Conservation (phyloP, 2,113 vertebrate species). For the Labrus mixtus region DNA sequence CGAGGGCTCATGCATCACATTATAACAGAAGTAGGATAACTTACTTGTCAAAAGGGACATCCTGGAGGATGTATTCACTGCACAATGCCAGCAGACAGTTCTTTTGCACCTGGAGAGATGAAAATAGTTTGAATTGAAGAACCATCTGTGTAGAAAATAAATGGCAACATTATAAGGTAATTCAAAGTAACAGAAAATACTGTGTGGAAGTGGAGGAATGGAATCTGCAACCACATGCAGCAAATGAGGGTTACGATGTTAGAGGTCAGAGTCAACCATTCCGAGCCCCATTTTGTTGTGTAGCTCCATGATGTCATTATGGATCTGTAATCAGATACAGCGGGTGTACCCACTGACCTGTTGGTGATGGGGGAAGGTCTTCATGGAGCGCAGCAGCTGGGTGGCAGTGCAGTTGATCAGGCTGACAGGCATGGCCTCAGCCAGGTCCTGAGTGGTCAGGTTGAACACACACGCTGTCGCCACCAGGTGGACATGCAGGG, state of each 20-base stretch:
- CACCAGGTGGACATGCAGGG: conserved; percentile 90
- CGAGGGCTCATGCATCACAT: not conserved
- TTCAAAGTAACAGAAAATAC: not conserved
- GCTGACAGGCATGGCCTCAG: conserved; percentile 87
- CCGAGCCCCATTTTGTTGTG: not conserved
- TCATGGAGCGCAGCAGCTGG: conserved; percentile 92
- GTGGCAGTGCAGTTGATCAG: conserved; percentile 89
- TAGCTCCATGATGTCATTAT: not conserved
- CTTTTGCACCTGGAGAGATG: conserved; percentile 89
- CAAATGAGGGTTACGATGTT: not conserved
- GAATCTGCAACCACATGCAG: not conserved
- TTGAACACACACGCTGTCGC: conserved; percentile 95
- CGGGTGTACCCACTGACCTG: conserved; percentile 69
- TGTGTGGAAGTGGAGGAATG: not conserved
- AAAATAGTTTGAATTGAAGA: conserved; percentile 21
- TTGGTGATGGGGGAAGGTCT: conserved; percentile 91
- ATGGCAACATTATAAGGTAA: not conserved
- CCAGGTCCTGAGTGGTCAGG: conserved; percentile 90
- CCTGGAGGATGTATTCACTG: conserved; percentile 94
- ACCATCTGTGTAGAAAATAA: not conserved
- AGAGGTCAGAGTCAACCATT: not conserved
- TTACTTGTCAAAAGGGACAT: conserved; percentile 94
- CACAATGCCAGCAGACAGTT: conserved; percentile 95
- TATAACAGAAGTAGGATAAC: conserved; percentile 35
- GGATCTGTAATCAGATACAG: conserved; percentile 12